Base-by-base conservation (phyloP, 2,797 vertebrate genomes). In the Tenualosa ilisha region DNA sequence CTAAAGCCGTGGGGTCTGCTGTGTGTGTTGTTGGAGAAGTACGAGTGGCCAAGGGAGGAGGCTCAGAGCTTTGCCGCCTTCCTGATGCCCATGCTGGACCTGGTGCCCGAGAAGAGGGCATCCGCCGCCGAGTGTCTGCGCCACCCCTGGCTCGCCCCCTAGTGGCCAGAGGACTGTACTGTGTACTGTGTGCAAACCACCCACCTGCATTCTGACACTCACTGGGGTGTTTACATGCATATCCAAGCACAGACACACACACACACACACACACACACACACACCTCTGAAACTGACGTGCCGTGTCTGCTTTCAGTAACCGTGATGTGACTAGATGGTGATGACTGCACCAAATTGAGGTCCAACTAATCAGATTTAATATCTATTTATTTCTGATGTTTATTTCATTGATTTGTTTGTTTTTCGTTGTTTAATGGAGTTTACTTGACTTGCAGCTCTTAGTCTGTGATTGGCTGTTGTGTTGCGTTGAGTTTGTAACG, bases 1-100 rank as follows among this genome's bases (percentile, higher is more conserved):
- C 95, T 99, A 93, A 99, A 99, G 92, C 98, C 98, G 0, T 99
- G 98, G 98, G 98, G 97, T 86, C 95, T 99, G 86, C 91, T 95
- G 49, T 97, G 99, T 84, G 98, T 99, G 83, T 89, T 99, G 87
- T 95, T 97, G 83, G 98, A 99, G 88, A 99, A 99, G 92, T 99
- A 99, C 0, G 98, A 99, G 92, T 99, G 98, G 98, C 82, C 95
- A 89, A 96, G 95, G 89, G 98, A 99, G 1, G 98, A 99, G 87
- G 98, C 98, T 6, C 94, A 96, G 88, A 94, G 91, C 59, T 99
- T 99, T 95, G 95, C 97, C 87, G 97, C 95, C 93, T 99, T 99
- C 95, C 95, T 99, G 89, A 91, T 97, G 81, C 98, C 98, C 46
- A 99, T 99, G 98, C 89, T 99, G 95, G 98, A 99, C 95, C 94